Conservation (phyloP, 2,113 vertebrate genomes). For the Chionis minor region DNA sequence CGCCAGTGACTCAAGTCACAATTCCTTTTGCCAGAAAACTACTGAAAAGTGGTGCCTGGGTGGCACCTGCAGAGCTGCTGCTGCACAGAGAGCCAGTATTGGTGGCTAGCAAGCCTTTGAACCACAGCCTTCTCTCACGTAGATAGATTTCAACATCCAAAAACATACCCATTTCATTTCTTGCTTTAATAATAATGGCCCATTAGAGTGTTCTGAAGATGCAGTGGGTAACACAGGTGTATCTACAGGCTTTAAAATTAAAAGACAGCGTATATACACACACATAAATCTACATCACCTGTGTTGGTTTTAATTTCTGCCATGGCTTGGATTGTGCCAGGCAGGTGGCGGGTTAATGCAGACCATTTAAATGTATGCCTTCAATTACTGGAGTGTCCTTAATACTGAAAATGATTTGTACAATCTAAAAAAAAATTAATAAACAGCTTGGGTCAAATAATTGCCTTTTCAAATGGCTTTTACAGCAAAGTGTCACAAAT, state of each 20-base stretch:
- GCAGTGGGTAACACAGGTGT: not conserved
- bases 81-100: not conserved
- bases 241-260: not conserved
- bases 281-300: not conserved
- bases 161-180: not conserved
- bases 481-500: not conserved
- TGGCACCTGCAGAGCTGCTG: not conserved
- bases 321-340: not conserved
- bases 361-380: not conserved
- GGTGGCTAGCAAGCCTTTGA: not conserved
- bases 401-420: not conserved
- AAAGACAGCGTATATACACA: not conserved
- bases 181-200: not conserved
- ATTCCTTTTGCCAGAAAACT: not conserved
- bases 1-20: not conserved
- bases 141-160: not conserved
- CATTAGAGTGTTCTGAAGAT: not conserved
- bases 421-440: not conserved
- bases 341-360: not conserved
- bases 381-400: not conserved
- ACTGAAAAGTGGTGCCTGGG: not conserved
- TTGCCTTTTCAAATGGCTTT: not conserved
- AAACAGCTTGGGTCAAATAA: not conserved
- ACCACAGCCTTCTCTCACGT: not conserved
- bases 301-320: not conserved